Evolutionary conservation across 2,888 invertebrate genomes (phyloP).

Genomic region (Tyria jacobaeae): DNA sequence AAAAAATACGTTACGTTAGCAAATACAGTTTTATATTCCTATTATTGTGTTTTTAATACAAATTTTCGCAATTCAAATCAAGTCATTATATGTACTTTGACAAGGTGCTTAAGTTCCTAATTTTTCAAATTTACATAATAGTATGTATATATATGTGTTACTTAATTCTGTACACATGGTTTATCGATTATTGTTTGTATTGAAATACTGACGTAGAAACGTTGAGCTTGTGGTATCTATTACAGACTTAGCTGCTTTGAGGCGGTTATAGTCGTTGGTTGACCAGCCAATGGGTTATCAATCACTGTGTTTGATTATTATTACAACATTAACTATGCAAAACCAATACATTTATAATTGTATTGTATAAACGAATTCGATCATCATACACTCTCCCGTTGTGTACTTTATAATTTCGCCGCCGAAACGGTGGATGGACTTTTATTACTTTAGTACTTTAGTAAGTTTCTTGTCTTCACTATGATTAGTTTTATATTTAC

Average conservation of each 20-base stretch:
- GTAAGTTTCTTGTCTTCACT: too few relatives aligned
- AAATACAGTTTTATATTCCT: slow-evolving; percentile 44
- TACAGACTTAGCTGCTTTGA: slow-evolving; percentile 53
- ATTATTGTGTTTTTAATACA: not conserved
- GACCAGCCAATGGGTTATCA: slow-evolving; percentile 7
- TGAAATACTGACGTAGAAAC: slow-evolving; percentile 49
- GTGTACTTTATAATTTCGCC: too few relatives aligned
- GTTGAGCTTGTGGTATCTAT: slow-evolving; percentile 49
- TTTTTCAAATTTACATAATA: slow-evolving; percentile 29
- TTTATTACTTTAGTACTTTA: too few relatives aligned
- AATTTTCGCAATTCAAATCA: not conserved
- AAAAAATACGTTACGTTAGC: slow-evolving; percentile 63
- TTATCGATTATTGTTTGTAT: slow-evolving; percentile 36
- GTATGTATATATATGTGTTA: slow-evolving; percentile 30
- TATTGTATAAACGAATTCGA: not conserved
- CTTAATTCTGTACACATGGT: slow-evolving; percentile 40
- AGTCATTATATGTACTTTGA: not conserved
- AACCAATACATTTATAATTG: not conserved
- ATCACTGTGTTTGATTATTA: not conserved
- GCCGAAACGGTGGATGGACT: too few relatives aligned
- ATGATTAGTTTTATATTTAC: too few relatives aligned
- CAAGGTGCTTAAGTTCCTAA: slow-evolving; percentile 18
- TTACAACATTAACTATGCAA: not conserved
- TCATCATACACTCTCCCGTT: too few relatives aligned
- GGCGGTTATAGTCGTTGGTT: slow-evolving; percentile 52